These are phyloP conservation scores for Allobates femoralis DNA, from an alignment of 2,797 vertebrate genomes.

Conservation along the genomic window DNA sequence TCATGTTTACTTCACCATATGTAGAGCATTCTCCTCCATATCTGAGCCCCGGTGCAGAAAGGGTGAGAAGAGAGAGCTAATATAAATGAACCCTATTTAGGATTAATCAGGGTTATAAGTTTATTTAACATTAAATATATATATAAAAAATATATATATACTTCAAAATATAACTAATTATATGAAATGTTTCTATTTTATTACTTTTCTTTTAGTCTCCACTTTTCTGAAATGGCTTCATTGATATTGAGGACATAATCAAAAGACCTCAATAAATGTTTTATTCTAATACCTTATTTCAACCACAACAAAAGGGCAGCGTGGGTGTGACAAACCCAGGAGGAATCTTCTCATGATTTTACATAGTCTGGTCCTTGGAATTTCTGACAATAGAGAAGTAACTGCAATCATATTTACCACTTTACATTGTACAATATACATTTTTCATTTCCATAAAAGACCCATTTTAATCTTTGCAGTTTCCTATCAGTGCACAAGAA, in stretches of 20 bases:
- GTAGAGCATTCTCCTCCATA: constrained; percentile 30
- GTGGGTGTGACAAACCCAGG: not conserved
- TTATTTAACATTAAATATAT: constrained; percentile 52
- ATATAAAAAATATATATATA: constrained; percentile 39
- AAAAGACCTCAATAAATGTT: not conserved
- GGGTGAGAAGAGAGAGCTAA: constrained; percentile 29
- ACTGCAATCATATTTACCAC: not conserved
- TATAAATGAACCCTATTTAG: constrained; percentile 23
- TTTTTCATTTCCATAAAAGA: not conserved
- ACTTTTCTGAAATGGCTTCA: not conserved
- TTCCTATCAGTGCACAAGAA: not conserved
- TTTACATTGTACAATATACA: not conserved
- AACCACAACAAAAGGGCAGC: not conserved
- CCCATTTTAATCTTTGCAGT: not conserved
- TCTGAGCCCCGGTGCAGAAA: constrained; percentile 13
- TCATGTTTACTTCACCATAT: constrained; percentile 54
- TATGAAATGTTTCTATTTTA: constrained; percentile 24
- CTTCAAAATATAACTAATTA: constrained; percentile 22
- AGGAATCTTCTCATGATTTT: not conserved
- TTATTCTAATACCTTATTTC: not conserved
- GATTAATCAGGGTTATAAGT: constrained; percentile 6
- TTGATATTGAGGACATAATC: not conserved
- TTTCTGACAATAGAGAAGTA: not conserved
- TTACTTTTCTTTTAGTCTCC: not conserved
- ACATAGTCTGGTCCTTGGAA: not conserved